Percentiles rank a stretch among this genome's conserved stretches.
These are phyloP conservation scores for Camponotus fellah DNA, from an alignment of 2,888 invertebrate species.

Conservation along the genomic window DNA sequence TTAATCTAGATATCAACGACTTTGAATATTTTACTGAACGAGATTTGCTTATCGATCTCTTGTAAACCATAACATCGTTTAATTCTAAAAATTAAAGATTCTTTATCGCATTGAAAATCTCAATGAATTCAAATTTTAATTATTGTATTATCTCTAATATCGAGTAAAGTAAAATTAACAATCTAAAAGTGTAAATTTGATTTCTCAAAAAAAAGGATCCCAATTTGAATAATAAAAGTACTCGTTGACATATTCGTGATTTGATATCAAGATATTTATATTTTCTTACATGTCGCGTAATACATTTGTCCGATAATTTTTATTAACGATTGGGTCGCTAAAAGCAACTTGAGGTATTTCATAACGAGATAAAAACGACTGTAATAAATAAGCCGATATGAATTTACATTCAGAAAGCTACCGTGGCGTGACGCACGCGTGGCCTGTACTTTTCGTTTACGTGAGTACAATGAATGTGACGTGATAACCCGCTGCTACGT, in stretches of 20 bases:
- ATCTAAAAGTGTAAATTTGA: background rate
- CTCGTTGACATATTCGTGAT: background rate
- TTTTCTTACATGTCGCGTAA: background rate
- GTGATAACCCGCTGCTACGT: conserved; percentile 15
- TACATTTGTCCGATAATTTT: background rate
- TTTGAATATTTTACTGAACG: background rate
- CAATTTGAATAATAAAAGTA: background rate
- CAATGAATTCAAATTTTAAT: conserved; percentile 21
- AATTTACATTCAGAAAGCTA: conserved; percentile 47
- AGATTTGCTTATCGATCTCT: background rate
- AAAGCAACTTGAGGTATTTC: conserved; percentile 18
- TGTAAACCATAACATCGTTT: background rate
- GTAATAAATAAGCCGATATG: conserved; percentile 40
- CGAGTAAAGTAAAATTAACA: background rate
- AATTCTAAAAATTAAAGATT: background rate
- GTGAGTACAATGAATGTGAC: conserved; percentile 12
- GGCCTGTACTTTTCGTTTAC: conserved; percentile 16
- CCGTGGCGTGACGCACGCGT: conserved; percentile 49
- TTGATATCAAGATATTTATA: background rate
- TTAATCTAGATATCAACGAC: background rate
- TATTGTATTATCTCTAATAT: background rate
- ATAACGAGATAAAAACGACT: conserved; percentile 19
- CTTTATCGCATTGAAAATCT: background rate
- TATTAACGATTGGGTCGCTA: conserved; percentile 6
- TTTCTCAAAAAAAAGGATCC: background rate